Evolutionary conservation across 1,140 invertebrate genomes (phyloP), one percentile per base, ranked within the genome.

Genomic region (Euwallacea similis): DNA sequence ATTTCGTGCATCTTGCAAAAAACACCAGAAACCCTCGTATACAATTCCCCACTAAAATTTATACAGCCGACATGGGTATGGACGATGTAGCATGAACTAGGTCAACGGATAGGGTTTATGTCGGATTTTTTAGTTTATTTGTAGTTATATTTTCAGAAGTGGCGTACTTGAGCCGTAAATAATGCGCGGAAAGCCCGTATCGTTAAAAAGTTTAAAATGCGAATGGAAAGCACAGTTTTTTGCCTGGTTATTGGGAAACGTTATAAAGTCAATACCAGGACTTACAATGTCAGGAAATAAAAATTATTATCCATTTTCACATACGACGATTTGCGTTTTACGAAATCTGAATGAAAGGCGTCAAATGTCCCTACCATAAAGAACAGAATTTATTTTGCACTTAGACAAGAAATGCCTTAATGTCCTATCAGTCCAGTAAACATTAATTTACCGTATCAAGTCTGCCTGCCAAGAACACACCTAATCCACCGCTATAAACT

Each of bases 141-240:
- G 9, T 55, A 15, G 50, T 56, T 66, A 42, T 66, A 66, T 66
- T 55, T 66, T 53, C 50, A 66, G 64, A 66, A 66, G 64, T 66
- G 64, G 64, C 64, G 64, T 44, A 56, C 50, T 66, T 56, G 64
- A 46, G 64, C 64, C 64, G 64, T 55, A 66, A 66, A 66, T 66
- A 66, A 66, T 66, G 46, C 64, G 64, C 50, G 21, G 64, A 66
- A 66, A 66, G 64, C 64, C 53, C 10, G 64, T 66, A 66, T 66
- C 64, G 53, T 66, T 66, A 66, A 66, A 66, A 66, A 66, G 64
- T 66, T 66, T 55, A 56, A 56, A 66, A 66, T 66, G 50, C 64
- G 50, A 63, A 63, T 16, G 61, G 59, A 63, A 47, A 63, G 46
- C 61, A n/a, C 61, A 47, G 50, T 63, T 63, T 63, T 63, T 63